Percentiles rank a stretch among this genome's conserved stretches.
Conservation (phyloP, 2,113 vertebrate species). For the Bothrops jararaca region DNA sequence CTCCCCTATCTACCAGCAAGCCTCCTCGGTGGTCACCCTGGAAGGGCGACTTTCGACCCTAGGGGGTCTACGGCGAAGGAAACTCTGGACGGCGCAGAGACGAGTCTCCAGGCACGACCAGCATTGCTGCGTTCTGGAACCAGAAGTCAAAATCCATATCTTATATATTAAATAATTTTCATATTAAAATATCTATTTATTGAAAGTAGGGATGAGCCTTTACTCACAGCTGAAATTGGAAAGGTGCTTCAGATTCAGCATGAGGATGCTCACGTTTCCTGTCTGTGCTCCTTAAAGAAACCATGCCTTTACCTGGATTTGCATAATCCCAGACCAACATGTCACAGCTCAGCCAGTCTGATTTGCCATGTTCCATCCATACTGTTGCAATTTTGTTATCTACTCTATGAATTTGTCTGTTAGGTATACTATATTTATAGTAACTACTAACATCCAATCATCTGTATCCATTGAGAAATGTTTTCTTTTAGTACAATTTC, state of each 20-base stretch:
- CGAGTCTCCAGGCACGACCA: too few species aligned
- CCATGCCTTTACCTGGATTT: background rate
- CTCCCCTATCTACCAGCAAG: too few species aligned
- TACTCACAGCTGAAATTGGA: background rate
- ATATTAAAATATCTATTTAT: background rate
- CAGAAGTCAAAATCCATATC: background rate
- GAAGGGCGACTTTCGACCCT: too few species aligned
- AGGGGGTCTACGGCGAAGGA: too few species aligned
- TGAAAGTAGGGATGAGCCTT: background rate
- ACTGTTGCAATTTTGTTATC: background rate
- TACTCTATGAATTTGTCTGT: background rate
- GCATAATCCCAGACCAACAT: background rate
- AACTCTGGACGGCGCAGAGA: too few species aligned
- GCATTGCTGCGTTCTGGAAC: too few species aligned
- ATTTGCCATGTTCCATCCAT: background rate
- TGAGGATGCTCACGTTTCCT: background rate
- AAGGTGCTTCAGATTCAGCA: background rate
- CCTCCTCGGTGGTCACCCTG: too few species aligned
- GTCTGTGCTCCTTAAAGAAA: too few species aligned
- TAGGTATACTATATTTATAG: background rate
- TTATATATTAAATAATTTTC: background rate
- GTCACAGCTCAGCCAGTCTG: background rate
- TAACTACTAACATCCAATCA: background rate
- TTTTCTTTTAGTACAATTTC: background rate
- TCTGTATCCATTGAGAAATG: background rate